Evolutionary conservation across 2,797 vertebrate genomes (phyloP), one percentile per base, ranked within the genome.

Genomic region (Sebastes minor): DNA sequence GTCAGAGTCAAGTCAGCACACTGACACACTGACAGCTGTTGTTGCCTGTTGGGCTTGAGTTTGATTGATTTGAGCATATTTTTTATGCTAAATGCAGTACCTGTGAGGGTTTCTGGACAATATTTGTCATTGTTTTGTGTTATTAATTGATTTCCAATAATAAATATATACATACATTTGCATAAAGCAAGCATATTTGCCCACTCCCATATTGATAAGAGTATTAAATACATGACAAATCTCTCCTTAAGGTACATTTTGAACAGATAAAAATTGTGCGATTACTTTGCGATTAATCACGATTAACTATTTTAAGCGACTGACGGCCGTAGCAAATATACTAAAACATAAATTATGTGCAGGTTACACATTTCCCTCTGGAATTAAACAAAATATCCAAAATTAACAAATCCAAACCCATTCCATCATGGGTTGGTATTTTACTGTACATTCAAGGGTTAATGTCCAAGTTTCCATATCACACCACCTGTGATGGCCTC

Each of bases 401-500:
- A 49, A 52, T 52, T 8, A 52, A 52, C 18, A n/a, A 52, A 52
- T 52, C 46, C 35, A 30, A 63, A 76, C 42, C 20, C 38, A 9
- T 7, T 11, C 35, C 10, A 65, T 59, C 27, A 74, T 11, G 59
- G 13, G n/a, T 52, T 71, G 35, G 9, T 55, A 63, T 78, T 81
- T 69, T 76, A 88, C 82, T 87, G 85, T 90, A 89, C 65, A 74
- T 81, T 80, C 32, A 83, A 76, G 68, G 84, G 88, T 90, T 84
- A 86, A 90, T n/a, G 27, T 73, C 74, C 60, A 73, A 81, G 75
- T 86, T 74, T 89, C 83, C 71, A 74, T 86, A 84, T 90, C 76
- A 80, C 72, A 78, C 76, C 86, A 93, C 84, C 90, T 90, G 86
- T 86, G 78, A 90, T 83, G 84, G 81, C 85, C 73, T 79, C 82